Percentiles rank a stretch among this genome's conserved stretches.
Conservation (phyloP, 2,888 invertebrate genomes). For the Melanophora roralis region DNA sequence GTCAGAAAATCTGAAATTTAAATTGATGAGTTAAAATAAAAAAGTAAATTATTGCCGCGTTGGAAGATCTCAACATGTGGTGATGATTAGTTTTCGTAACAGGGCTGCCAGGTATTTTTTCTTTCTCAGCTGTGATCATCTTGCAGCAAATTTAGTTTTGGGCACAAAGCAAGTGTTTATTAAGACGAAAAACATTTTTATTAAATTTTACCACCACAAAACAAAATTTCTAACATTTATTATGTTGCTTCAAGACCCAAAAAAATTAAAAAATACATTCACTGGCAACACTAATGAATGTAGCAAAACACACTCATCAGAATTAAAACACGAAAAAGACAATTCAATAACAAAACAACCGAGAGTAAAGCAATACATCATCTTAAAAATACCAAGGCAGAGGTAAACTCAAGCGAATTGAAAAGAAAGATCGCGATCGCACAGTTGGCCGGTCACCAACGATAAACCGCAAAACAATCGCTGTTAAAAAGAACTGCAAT, state of each 20-base stretch:
- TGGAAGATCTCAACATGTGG: constrained; percentile 43
- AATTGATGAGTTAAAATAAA: constrained; percentile 59
- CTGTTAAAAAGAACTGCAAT: constrained; percentile 10
- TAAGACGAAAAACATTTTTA: too few relatives aligned
- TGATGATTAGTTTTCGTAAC: constrained; percentile 10
- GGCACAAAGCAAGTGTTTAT: too few relatives aligned
- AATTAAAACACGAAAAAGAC: not conserved
- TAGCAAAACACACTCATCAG: not conserved
- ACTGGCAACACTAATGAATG: too few relatives aligned
- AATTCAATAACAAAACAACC: constrained; percentile 5
- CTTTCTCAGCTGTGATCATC: too few relatives aligned
- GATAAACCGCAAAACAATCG: not conserved
- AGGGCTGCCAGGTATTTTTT: too few relatives aligned
- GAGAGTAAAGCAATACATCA: constrained; percentile 48
- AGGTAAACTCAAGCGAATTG: constrained; percentile 20
- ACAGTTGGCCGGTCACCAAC: not conserved
- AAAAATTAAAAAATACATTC: too few relatives aligned
- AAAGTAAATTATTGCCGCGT: constrained; percentile 48
- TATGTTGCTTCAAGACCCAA: too few relatives aligned
- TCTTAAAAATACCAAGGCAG: constrained; percentile 35
- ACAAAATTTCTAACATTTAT: too few relatives aligned
- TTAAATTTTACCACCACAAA: too few relatives aligned
- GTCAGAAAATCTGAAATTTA: constrained; percentile 14
- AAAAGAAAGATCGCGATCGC: constrained; percentile 15
- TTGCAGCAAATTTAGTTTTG: too few relatives aligned